Evolutionary conservation across 2,113 vertebrate genomes (phyloP).

Genomic region (Solenodon paradoxus): DNA sequence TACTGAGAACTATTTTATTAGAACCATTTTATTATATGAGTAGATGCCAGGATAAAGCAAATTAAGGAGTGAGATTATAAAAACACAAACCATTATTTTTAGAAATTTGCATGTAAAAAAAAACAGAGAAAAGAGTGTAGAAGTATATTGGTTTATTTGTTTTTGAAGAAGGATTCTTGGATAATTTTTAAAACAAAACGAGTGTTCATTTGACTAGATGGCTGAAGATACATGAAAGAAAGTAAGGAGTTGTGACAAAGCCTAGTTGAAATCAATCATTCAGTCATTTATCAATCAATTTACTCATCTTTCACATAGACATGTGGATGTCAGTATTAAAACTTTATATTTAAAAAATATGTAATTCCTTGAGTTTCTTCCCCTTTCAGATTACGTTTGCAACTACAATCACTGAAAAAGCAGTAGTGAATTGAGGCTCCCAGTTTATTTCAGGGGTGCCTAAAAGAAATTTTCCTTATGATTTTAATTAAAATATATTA

Average conservation of each 20-base stretch:
- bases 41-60: neutral
- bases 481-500: neutral
- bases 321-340: neutral
- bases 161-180: neutral
- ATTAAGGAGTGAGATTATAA: neutral
- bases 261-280: neutral
- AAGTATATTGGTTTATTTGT: neutral
- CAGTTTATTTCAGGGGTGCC: neutral
- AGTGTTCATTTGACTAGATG: neutral
- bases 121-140: neutral
- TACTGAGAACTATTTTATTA: neutral
- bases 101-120: neutral
- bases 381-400: neutral
- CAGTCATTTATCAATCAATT: neutral
- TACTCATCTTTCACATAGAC: neutral
- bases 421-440: neutral
- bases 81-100: neutral
- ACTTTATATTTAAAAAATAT: neutral
- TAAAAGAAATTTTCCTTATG: neutral
- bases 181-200: neutral
- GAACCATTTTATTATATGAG: neutral
- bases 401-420: neutral
- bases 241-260: neutral
- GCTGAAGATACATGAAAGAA: neutral
- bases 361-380: neutral